Conservation (phyloP, 2,888 invertebrate genomes). For the Lasioglossum lativentre region DNA sequence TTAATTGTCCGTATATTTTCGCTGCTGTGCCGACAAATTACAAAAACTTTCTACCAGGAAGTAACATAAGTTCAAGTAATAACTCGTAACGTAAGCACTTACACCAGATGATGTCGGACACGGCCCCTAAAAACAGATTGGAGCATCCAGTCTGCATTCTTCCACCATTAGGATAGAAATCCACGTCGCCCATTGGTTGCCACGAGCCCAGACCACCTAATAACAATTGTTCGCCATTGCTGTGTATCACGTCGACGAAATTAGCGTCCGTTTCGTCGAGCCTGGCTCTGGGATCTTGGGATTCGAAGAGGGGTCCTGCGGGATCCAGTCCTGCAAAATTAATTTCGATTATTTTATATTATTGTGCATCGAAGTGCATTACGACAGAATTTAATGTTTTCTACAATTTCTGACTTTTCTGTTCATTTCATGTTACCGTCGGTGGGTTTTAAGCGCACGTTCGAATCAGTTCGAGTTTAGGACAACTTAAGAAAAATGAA, state of each 20-base stretch:
- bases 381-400: neutral
- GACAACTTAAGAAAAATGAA: neutral
- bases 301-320: conserved; percentile 96
- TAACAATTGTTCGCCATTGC: conserved; percentile 96
- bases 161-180: conserved; percentile 96
- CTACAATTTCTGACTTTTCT: neutral
- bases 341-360: conserved; percentile 25
- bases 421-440: neutral
- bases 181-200: conserved; percentile 96
- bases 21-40: neutral
- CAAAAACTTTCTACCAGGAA: neutral
- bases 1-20: neutral
- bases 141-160: conserved; percentile 96
- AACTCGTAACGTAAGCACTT: conserved; percentile 80
- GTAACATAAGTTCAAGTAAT: neutral
- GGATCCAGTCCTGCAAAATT: conserved; percentile 91
- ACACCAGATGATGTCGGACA: conserved; percentile 95
- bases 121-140: conserved; percentile 96
- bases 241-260: conserved; percentile 97
- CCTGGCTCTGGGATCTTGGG: conserved; percentile 93
- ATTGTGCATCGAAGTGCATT: neutral
- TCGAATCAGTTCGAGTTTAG: neutral
- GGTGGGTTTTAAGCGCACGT: no score
- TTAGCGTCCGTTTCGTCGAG: conserved; percentile 94
- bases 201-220: conserved; percentile 95